Evolutionary conservation across 2,797 vertebrate species (phyloP).

Genomic region (Sternarchorhynchus goeldii): DNA sequence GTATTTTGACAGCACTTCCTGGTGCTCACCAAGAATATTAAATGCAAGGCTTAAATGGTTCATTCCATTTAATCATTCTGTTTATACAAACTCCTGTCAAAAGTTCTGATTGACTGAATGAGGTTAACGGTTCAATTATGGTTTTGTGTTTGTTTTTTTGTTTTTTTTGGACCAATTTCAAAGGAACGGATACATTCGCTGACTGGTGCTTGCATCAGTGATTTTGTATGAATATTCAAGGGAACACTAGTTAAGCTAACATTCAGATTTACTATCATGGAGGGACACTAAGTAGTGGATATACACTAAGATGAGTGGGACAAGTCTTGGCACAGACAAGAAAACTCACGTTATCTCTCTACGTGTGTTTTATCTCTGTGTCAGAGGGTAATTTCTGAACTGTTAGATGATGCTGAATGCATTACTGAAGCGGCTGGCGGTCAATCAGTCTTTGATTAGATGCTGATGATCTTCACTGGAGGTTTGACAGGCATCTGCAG

Average conservation of each 20-base stretch:
- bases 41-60: too few relatives aligned
- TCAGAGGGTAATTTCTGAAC: conserved; percentile 35
- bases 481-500: conserved; percentile 43
- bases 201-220: conserved; percentile 15
- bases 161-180: conserved; percentile 7
- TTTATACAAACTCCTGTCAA: conserved; percentile 17
- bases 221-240: conserved; percentile 32
- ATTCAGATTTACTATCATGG: neutral
- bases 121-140: conserved; percentile 44
- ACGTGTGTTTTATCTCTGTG: conserved; percentile 41
- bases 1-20: conserved; percentile 10
- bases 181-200: conserved; percentile 9
- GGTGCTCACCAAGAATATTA: conserved; percentile 42
- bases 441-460: conserved; percentile 49
- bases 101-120: conserved; percentile 30
- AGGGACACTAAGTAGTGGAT: too few relatives aligned
- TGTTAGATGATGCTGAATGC: conserved; percentile 44
- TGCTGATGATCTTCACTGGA: conserved; percentile 38
- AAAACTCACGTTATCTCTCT: conserved; percentile 26
- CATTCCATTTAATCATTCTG: conserved; percentile 49
- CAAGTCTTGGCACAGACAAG: conserved; percentile 1
- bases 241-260: neutral
- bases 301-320: neutral
- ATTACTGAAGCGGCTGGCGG: conserved; percentile 38
- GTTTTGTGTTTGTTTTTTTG: conserved; percentile 27